Evolutionary conservation across 2,888 invertebrate genomes (phyloP).

Genomic region (Mycalesis mineus): DNA sequence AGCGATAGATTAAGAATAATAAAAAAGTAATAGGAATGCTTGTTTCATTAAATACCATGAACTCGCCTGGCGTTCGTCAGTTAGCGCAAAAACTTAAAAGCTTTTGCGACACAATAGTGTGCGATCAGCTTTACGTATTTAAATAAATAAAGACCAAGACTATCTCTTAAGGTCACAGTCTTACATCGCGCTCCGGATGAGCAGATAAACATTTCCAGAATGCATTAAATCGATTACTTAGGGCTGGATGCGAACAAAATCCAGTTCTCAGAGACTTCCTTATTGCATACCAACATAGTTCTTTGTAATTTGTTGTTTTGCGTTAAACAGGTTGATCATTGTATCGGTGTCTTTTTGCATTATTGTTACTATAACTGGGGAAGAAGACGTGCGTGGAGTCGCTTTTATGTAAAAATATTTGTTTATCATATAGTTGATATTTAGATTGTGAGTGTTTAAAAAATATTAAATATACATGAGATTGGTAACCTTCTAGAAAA

Average conservation of each 20-base stretch:
- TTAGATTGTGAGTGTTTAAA: not conserved
- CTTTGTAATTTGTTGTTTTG: slow-evolving; percentile 22
- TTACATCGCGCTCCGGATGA: not conserved
- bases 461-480: not conserved
- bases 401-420: not conserved
- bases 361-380: not conserved
- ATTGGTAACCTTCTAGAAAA: too few relatives aligned
- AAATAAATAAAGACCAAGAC: not conserved
- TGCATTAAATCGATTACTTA: slow-evolving; percentile 14
- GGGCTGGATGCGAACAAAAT: slow-evolving; percentile 19
- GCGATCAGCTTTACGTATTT: too few relatives aligned
- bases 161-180: not conserved
- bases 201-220: not conserved
- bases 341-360: not conserved
- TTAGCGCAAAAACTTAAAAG: too few relatives aligned
- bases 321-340: slow-evolving; percentile 19
- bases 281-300: slow-evolving; percentile 21
- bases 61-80: too few relatives aligned
- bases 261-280: slow-evolving; percentile 32
- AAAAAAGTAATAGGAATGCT: too few relatives aligned
- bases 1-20: too few relatives aligned
- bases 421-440: too few relatives aligned
- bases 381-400: not conserved
- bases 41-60: too few relatives aligned
- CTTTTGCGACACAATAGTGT: too few relatives aligned